Base-by-base conservation (phyloP, 2,113 vertebrate genomes). In the Heterotis niloticus region DNA sequence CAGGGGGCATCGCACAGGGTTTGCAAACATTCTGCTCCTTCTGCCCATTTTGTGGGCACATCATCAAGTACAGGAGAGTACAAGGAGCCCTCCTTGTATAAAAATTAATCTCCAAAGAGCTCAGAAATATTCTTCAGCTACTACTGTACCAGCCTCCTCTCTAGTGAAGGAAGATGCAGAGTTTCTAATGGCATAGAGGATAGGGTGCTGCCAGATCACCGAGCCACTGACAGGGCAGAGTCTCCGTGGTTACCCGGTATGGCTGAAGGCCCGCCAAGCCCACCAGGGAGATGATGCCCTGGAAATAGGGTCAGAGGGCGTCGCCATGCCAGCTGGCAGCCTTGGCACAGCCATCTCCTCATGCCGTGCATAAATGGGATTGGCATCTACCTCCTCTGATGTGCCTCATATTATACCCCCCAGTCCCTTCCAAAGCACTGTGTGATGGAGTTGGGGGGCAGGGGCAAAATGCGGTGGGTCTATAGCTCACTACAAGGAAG, bases 281-380 rank as follows among this genome's bases (percentile, higher is more conserved):
- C 26, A 68, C 64, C 72, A 4, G 80, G 34, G 68, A 9, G 3
- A 57, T 16, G 14, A 2, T 44, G 34, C 34, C 34, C 34, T 44
- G 66, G 28, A 29, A 78, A 78, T 83, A 81, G 59, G 83, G 74
- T 79, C 78, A 11, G 59, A 62, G 24, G 80, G 80, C 69, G 20
- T 57, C 13, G 69, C n/a, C 26, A 71, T 68, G 78, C 81, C 81
- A 82, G 78, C 79, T 29, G 69, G 78, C 78, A 74, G 80, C 78
- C 82, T 69, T 83, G 83, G 86, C 83, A 81, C 44, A 75, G 34
- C 77, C 23, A 66, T 73, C 80, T 77, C 79, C 84, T 84, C 80
- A 79, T 75, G 77, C 78, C 81, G 64, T 81, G 79, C 82, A 81
- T 85, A 86, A 86, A 84, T 85, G 84, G 86, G 86, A 85, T 81